Evolutionary conservation across 37 sponge, comb jelly and placozoan genomes (phyloP), one percentile per base, ranked within the genome.

Genomic region (Halisarca cf. caerulea): DNA sequence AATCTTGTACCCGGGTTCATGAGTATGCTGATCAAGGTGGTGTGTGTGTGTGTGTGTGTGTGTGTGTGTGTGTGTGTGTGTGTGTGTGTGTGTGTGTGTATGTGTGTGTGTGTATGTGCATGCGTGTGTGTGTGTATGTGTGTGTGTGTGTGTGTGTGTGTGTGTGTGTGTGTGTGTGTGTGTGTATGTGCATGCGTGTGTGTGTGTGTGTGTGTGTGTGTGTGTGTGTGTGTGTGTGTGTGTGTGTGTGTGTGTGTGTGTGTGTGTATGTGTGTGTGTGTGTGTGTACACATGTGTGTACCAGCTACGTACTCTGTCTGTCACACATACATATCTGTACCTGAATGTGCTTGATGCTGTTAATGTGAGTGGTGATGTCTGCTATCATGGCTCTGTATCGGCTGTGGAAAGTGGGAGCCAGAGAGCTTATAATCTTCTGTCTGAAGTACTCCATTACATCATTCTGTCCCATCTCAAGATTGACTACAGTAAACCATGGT

Each of bases 281-380:
- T 68, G 69, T 4, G 35, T 8, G 69, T 68, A 34, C 33, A 3
- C 4, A 6, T 30, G 7, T 8, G 69, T 68, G 69, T 68, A 1
- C 30, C 2, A 1, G 35, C 1, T 30, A 68, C 69, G 17, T 1
- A 6, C 35, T 27, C 15, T n/a, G n/a, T n/a, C n/a, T n/a, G n/a
- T n/a, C n/a, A n/a, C n/a, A 3, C 6, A 2, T 69, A 30, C 18
- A 21, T 3, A 69, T 20, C 71, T 9, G 71, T 34, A 74, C 77
- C 44, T 74, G 38, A 74, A 44, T 21, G 6, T 41, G 42, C n/a
- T 6, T 6, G 36, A 74, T 90, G 85, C 40, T 87, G 81, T 14
- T 90, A 33, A 78, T 90, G 45, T 74, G 90, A 17, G 85, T 73
- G 33, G 58, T 58, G 17, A 79, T 20, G 59, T 93, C 94, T 59